Base-by-base conservation (phyloP, 2,113 vertebrate species). In the Pelecanus crispus region DNA sequence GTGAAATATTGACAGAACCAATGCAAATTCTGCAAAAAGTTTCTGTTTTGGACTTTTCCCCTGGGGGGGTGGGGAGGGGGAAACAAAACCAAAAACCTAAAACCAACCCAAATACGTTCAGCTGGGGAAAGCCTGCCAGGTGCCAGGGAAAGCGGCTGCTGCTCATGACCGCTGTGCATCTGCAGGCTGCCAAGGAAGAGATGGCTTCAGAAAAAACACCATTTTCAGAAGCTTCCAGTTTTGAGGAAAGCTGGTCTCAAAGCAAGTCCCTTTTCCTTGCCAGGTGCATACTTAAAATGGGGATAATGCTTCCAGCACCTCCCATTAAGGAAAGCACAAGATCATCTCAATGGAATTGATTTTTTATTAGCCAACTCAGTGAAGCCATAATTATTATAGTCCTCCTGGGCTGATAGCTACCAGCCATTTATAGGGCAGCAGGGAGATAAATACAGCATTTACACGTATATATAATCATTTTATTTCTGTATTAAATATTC, bases 371-470 rank as follows among this genome's bases (percentile, higher is more conserved):
- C 65, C 47, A 53, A 84, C 59, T n/a, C 89, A 90, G 50, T 45
- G 50, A 85, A 77, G 70, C 42, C 13, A 1, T 88, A 91, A 95
- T 94, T 94, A 91, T 5, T 53, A 86, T 11, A 86, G 78, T n/a
- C 73, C 96, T 73, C 90, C 44, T 31, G 72, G 94, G 96, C 58
- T 81, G 53, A 92, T 20, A 88, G 93, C 75, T 90, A 70, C 71
- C 58, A 90, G 90, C 68, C 86, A 67, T 74, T 88, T 86, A 86
- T 3, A 86, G 77, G 79, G 71, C 88, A 88, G 81, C 63, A 81
- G 72, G 68, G 75, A 90, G 78, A 94, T 90, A 94, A 94, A 97
- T 20, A 29, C 58, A 61, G 91, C 87, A 92, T 70, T 97, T 95
- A 95, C n/a, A 79, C 8, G 3, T 34, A 19, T 40, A 61, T 36